These are phyloP conservation scores for Mus minutoides DNA, from an alignment of 2,797 vertebrate genomes.

Conservation along the genomic window DNA sequence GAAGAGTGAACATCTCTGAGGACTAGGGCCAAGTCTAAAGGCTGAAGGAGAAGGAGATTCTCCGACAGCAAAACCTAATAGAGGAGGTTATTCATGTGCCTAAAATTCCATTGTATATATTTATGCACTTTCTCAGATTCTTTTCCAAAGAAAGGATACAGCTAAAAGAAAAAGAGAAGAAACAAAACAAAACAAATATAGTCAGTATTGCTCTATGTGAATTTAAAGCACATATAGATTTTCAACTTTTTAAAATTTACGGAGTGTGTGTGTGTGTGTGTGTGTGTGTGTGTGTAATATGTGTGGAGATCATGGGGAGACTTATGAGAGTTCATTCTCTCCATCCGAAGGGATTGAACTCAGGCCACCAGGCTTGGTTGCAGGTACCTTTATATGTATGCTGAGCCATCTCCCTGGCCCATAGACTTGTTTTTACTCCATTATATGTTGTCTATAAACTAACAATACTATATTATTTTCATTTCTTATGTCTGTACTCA, in stretches of 20 bases:
- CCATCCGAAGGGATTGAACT: not conserved
- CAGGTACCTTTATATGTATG: not conserved
- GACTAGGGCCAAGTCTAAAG: not conserved
- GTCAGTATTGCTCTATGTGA: not conserved
- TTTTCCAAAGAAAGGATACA: slow-evolving; percentile 17
- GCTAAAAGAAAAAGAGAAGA: not conserved
- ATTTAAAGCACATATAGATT: not conserved
- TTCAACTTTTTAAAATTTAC: not conserved
- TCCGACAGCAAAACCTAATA: not conserved
- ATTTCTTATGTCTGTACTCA: not conserved
- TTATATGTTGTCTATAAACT: not conserved
- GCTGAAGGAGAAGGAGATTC: not conserved
- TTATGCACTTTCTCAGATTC: not conserved
- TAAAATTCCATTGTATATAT: slow-evolving; percentile 26
- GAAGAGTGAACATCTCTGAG: not conserved
- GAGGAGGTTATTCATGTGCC: not conserved
- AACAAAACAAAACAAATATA: not conserved
- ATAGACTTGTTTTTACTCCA: not conserved
- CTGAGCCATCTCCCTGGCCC: not conserved
- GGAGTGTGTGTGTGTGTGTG: not conserved
- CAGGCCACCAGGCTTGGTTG: not conserved
- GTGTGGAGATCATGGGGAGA: not conserved
- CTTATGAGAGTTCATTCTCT: not conserved
- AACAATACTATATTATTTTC: not conserved
- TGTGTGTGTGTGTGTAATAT: not conserved